These are phyloP conservation scores for Atherinosoma microstoma DNA, from an alignment of 2,797 vertebrate genomes.

Conservation along the genomic window DNA sequence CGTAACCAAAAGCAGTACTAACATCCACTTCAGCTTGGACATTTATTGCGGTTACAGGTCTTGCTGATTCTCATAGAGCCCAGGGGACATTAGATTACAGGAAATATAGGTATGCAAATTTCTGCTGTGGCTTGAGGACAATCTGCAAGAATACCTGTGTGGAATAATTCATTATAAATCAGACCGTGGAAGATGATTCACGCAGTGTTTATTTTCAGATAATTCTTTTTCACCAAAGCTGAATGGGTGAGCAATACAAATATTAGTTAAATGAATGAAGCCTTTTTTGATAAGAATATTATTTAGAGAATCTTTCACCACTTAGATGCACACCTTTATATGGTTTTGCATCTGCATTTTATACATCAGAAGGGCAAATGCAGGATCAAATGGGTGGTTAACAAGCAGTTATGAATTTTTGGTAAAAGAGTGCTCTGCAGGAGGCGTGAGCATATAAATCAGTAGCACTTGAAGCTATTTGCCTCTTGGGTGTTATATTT, in stretches of 20 bases:
- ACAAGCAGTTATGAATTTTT: too few species aligned
- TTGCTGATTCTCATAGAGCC: slow-evolving; percentile 36
- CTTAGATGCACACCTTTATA: too few species aligned
- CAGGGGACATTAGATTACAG: slow-evolving; percentile 44
- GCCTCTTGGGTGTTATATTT: not conserved
- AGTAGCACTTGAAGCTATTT: not conserved
- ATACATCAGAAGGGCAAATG: not conserved
- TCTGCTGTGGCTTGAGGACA: slow-evolving; percentile 46
- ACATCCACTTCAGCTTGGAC: slow-evolving; percentile 36
- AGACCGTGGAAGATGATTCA: slow-evolving; percentile 26
- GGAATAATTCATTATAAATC: slow-evolving; percentile 67
- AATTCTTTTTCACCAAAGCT: slow-evolving; percentile 12
- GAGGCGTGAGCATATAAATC: too few species aligned
- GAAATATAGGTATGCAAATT: slow-evolving; percentile 55
- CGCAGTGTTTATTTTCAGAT: slow-evolving; percentile 15
- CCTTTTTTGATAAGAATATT: too few species aligned
- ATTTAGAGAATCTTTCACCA: too few species aligned
- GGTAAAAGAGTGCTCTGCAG: not conserved
- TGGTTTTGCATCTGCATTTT: not conserved
- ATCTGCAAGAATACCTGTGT: slow-evolving; percentile 46
- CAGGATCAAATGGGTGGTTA: not conserved
- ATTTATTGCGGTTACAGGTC: slow-evolving; percentile 35
- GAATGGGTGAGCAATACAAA: slow-evolving; percentile 12
- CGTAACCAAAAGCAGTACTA: slow-evolving; percentile 9
- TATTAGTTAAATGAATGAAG: too few species aligned